Conservation (phyloP, 2,888 invertebrate genomes). For the Hypsopygia costalis region DNA sequence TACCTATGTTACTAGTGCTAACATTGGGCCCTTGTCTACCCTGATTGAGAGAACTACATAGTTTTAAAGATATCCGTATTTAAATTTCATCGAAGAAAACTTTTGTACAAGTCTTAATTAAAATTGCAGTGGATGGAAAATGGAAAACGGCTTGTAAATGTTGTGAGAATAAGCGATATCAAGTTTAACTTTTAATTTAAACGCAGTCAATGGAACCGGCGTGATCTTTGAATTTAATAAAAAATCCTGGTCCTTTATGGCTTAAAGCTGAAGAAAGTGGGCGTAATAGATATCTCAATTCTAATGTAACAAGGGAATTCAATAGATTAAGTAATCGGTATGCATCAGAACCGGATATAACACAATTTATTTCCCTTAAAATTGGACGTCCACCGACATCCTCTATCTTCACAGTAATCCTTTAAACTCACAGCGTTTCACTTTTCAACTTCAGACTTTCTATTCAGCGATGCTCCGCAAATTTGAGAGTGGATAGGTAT, state of each 20-base stretch:
- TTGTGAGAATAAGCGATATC: neutral
- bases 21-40: too few species aligned
- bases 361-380: neutral
- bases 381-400: neutral
- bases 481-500: constrained; percentile 24
- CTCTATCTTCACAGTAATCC: constrained; percentile 1
- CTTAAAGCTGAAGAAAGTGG: too few species aligned
- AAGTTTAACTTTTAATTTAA: neutral
- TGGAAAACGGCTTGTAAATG: neutral
- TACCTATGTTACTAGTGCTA: too few species aligned
- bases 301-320: too few species aligned
- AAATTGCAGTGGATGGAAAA: constrained; percentile 4
- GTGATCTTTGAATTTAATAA: neutral
- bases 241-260: neutral
- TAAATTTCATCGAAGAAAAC: constrained; percentile 7
- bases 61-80: constrained; percentile 1
- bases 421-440: constrained; percentile 17
- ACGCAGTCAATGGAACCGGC: neutral
- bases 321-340: too few species aligned
- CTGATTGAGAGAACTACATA: neutral
- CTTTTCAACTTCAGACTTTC: constrained; percentile 25
- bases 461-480: constrained; percentile 15
- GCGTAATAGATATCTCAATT: too few species aligned
- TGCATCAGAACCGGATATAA: neutral
- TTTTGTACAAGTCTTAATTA: constrained; percentile 9